These are phyloP conservation scores for Haliclystus octoradiatus DNA, from an alignment of 30 jellyfish, hydroid and myxozoan species.

Conservation along the genomic window DNA sequence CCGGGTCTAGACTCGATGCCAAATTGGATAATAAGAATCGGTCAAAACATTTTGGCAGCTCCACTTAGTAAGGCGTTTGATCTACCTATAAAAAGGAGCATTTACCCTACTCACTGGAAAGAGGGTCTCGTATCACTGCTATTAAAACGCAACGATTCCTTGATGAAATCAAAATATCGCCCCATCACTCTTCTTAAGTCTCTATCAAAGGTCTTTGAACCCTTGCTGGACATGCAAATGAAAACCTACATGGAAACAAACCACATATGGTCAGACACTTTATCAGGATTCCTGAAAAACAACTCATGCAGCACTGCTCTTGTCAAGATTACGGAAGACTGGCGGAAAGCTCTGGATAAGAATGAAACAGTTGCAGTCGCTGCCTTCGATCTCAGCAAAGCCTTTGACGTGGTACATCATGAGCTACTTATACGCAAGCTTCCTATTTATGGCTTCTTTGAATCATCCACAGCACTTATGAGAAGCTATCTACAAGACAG, in stretches of 20 bases:
- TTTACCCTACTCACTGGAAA: neutral
- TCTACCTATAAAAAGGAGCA: neutral
- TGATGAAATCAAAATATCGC: neutral
- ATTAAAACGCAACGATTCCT: neutral
- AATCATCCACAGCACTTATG: neutral
- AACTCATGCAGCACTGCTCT: neutral
- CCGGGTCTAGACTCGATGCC: neutral
- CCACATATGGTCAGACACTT: neutral
- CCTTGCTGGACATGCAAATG: neutral
- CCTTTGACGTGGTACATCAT: neutral
- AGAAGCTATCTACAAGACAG: neutral
- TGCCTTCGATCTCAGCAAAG: neutral
- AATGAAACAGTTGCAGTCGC: neutral
- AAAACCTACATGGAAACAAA: neutral
- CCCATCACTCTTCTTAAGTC: neutral
- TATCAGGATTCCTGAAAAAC: neutral
- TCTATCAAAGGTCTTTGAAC: neutral
- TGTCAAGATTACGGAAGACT: neutral
- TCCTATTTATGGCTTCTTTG: neutral
- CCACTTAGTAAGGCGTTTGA: neutral
- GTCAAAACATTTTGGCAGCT: neutral
- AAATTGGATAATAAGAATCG: neutral
- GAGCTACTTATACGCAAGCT: neutral
- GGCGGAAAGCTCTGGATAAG: neutral
- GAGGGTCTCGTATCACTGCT: neutral